phyloP scores from a whole-genome alignment of 2,797 vertebrate genomes.

The Squalus acanthias region DNA sequence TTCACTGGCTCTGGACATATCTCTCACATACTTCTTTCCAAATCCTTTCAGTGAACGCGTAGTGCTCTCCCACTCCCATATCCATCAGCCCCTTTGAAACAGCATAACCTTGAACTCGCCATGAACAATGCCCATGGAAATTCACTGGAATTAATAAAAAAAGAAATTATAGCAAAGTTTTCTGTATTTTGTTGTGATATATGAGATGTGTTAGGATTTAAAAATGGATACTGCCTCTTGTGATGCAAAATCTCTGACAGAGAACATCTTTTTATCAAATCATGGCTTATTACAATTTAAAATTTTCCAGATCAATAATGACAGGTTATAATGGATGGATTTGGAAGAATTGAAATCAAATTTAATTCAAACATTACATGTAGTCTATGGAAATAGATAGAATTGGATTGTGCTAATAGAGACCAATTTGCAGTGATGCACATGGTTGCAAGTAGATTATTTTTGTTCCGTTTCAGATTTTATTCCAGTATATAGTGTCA shows the following conservation, averaged over 20 bases:
- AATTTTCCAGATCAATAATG: constrained; percentile 16
- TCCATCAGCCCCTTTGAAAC: neutral
- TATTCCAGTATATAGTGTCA: neutral
- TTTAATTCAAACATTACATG: constrained; percentile 8
- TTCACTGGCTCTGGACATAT: neutral
- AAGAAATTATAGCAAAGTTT: neutral
- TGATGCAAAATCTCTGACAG: neutral
- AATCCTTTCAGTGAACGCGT: neutral
- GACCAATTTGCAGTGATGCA: neutral
- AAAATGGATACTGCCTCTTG: neutral
- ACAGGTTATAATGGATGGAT: neutral
- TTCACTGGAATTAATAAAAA: neutral
- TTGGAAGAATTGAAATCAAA: constrained; percentile 2
- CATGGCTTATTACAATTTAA: constrained; percentile 20
- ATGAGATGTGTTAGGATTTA: neutral
- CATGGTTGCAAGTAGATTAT: neutral
- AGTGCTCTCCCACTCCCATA: neutral
- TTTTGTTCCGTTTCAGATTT: constrained; percentile 8
- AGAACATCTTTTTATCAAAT: neutral
- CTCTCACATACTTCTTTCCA: neutral
- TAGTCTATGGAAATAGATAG: neutral
- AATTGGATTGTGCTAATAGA: neutral
- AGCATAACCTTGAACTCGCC: neutral
- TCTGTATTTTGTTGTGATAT: neutral
- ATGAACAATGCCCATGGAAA: neutral